A percentile compares a stretch with the other conserved stretches of the same genome.
These are phyloP conservation scores for Columba livia DNA, from an alignment of 2,113 vertebrate genomes.

Conservation along the genomic window DNA sequence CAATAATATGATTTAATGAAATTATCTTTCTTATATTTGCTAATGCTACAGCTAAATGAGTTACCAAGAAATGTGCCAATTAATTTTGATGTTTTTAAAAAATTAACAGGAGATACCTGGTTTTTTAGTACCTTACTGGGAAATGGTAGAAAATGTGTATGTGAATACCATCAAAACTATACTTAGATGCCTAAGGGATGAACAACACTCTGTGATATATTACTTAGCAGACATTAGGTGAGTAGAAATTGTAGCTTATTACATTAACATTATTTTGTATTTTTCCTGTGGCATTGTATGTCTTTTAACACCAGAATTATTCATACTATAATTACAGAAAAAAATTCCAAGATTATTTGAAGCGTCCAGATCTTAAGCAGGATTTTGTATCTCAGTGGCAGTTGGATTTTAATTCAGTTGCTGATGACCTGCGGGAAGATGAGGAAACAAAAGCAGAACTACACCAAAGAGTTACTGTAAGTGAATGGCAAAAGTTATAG, in stretches of 20 bases:
- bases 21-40: neutral
- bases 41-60: neutral
- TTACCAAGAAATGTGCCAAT: neutral
- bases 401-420: slow-evolving; percentile 83
- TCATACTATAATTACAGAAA: slow-evolving; percentile 73
- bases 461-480: slow-evolving; percentile 89
- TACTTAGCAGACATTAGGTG: slow-evolving; percentile 84
- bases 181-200: slow-evolving; percentile 82
- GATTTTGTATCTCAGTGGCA: slow-evolving; percentile 90
- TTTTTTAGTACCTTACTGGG: slow-evolving; percentile 84
- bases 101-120: slow-evolving; percentile 81
- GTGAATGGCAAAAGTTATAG: slow-evolving; percentile 7
- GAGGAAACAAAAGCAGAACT: slow-evolving; percentile 90
- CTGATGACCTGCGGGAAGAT: slow-evolving; percentile 85
- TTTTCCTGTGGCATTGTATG: neutral
- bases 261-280: neutral
- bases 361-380: slow-evolving; percentile 86
- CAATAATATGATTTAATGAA: neutral
- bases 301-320: neutral
- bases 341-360: slow-evolving; percentile 81
- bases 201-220: slow-evolving; percentile 66
- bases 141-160: slow-evolving; percentile 81
- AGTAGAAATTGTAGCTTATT: slow-evolving; percentile 11
- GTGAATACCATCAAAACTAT: slow-evolving; percentile 77
- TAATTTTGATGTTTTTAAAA: slow-evolving; percentile 10